Evolutionary conservation across 2,797 vertebrate species (phyloP).

Genomic region (Enteromius afrohamiltoni): DNA sequence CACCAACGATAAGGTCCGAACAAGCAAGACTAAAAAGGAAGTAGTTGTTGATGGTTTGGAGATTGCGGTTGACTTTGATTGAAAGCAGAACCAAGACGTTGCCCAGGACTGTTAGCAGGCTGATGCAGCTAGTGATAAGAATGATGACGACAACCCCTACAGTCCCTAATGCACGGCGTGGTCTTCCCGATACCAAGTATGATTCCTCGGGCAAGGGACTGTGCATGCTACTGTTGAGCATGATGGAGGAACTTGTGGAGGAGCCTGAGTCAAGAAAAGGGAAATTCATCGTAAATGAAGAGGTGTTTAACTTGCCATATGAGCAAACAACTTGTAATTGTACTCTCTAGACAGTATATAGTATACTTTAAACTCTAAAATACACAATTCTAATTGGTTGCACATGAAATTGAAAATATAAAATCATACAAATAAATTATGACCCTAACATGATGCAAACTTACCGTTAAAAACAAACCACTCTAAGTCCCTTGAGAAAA

Average conservation of each 20-base stretch:
- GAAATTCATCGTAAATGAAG: background rate
- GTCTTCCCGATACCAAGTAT: constrained; percentile 58
- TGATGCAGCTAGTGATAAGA: constrained; percentile 82
- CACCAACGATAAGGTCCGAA: constrained; percentile 85
- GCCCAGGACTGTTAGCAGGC: constrained; percentile 84
- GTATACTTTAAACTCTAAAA: background rate
- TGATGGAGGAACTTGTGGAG: constrained; percentile 1
- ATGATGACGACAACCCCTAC: constrained; percentile 79
- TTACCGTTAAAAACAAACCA: constrained; percentile 25
- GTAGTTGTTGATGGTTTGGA: constrained; percentile 91
- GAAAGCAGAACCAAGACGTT: constrained; percentile 91
- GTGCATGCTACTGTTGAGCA: constrained; percentile 56
- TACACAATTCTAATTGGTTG: background rate
- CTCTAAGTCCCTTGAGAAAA: constrained; percentile 8
- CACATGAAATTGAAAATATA: background rate
- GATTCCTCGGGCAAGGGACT: constrained; percentile 58
- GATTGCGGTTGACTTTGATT: constrained; percentile 87
- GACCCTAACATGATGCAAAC: background rate
- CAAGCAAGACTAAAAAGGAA: constrained; percentile 91
- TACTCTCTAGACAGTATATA: background rate
- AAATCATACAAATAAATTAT: background rate
- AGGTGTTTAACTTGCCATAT: background rate
- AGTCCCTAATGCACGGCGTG: constrained; percentile 69
- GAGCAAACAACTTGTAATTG: background rate
- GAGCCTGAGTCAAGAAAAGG: background rate